Base-by-base conservation (phyloP, 2,888 invertebrate genomes). In the Acanthosepion pharaonis region DNA sequence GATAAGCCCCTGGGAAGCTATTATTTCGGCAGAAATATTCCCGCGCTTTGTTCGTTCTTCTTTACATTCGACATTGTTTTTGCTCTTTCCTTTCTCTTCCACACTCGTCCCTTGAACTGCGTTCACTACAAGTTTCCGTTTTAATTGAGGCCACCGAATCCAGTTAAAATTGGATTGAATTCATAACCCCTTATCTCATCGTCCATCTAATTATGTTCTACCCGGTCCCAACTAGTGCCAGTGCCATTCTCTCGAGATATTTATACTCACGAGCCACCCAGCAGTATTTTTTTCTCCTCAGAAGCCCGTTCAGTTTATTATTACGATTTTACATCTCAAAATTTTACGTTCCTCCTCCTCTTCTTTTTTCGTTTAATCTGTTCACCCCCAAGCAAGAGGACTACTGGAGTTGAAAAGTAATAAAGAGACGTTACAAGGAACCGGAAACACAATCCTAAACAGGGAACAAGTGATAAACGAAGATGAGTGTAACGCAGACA, bases 121-220 rank as follows among this genome's bases (percentile, higher is more conserved):
- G 8, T 11, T 8, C 28, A n/a, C 28, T 78, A 78, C n/a, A 78
- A 1, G 78, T 78, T 3, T 28, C 78, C 15, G 78, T 78, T 78
- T 78, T 78, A 78, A 78, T 78, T 78, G 78, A 78, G 78, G 28
- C 78, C 78, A 78, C 28, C 78, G 78, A 78, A 78, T n/a, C 78
- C 28, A 78, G 78, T 78, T n/a, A 78, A 78, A 78, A 78, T 78
- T 78, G 78, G 78, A 78, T 78, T 78, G 78, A 78, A 78, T 78
- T 78, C 9, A 6, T 78, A 78, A 78, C 78, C 78, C 3, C 28
- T 78, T n/a, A 78, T 78, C n/a, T 78, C 78, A 6, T 64, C n/a
- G 78, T 28, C 78, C 78, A 78, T 15, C 28, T n/a, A 28, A 78
- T 11, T n/a, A 78, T n/a, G n/a, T 78, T 28, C 55, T 28, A 0